These are phyloP conservation scores for Aphelocoma coerulescens DNA, from an alignment of 2,113 vertebrate genomes.

Conservation along the genomic window DNA sequence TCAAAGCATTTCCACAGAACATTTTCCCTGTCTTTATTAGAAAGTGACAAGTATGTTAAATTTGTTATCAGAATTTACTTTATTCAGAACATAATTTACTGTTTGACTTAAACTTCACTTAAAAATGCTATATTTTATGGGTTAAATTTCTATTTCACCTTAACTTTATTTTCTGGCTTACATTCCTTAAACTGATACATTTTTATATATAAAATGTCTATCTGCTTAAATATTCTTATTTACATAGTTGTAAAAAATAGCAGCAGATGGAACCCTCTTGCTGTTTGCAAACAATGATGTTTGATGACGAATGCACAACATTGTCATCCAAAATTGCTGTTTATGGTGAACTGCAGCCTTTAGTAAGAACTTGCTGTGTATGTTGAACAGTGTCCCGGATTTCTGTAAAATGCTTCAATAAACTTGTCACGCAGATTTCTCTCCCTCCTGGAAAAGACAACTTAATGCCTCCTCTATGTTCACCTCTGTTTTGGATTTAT, in stretches of 20 bases:
- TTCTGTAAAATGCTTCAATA: conserved; percentile 16
- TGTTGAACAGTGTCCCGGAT: not conserved
- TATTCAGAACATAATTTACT: not conserved
- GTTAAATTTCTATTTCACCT: not conserved
- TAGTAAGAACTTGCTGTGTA: not conserved
- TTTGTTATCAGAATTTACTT: not conserved
- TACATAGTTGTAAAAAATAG: not conserved
- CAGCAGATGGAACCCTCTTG: not conserved
- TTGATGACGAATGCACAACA: not conserved
- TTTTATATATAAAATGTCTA: not conserved
- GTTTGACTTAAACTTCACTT: not conserved
- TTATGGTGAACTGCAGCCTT: not conserved
- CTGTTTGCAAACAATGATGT: conserved; percentile 1
- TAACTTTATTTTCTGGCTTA: not conserved
- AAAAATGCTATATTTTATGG: not conserved
- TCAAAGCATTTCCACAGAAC: not conserved
- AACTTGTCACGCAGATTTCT: not conserved
- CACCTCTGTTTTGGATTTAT: not conserved
- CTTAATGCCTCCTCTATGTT: not conserved
- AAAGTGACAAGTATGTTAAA: not conserved
- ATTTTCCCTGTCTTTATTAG: not conserved
- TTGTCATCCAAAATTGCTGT: not conserved
- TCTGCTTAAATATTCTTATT: not conserved
- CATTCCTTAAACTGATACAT: not conserved
- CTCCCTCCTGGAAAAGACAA: conserved; percentile 1